Percentiles rank a stretch among this genome's conserved stretches.
Evolutionary conservation across 2,888 invertebrate genomes (phyloP).

Genomic region (Auanema freiburgensis): DNA sequence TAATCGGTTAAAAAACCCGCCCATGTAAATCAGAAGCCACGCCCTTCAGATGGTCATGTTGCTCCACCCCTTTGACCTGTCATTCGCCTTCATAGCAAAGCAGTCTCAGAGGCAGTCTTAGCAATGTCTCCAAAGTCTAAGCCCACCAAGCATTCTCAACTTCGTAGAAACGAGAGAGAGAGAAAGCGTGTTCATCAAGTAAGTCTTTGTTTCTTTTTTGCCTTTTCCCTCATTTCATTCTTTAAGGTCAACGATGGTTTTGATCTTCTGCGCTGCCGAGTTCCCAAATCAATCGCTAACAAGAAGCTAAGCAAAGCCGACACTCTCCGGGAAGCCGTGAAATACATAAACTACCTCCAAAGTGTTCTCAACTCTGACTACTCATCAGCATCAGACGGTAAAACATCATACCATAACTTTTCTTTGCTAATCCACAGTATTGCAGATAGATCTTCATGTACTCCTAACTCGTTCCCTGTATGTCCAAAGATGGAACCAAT

Average conservation of each 20-base stretch:
- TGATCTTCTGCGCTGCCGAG: slow-evolving; percentile 31
- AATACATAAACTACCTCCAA: slow-evolving; percentile 37
- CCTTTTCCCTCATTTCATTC: neutral
- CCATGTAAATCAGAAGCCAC: too few species aligned
- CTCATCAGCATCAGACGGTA: neutral
- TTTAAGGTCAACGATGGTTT: slow-evolving; percentile 44
- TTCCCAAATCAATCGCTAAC: slow-evolving; percentile 25
- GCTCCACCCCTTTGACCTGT: too few species aligned
- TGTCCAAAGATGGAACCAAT: too few species aligned
- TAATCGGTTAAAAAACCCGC: too few species aligned
- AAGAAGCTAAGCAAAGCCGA: slow-evolving; percentile 50
- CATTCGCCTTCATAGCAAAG: too few species aligned
- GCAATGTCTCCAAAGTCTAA: slow-evolving; percentile 17
- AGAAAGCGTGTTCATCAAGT: slow-evolving; percentile 45
- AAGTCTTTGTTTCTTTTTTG: neutral
- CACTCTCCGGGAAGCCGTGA: slow-evolving; percentile 41
- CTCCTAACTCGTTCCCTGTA: too few species aligned
- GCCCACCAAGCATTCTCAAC: slow-evolving; percentile 33
- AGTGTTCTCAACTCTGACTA: slow-evolving; percentile 20
- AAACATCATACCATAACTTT: too few species aligned
- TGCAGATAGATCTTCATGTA: too few species aligned
- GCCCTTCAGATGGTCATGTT: too few species aligned
- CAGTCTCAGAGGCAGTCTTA: too few species aligned
- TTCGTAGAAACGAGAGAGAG: slow-evolving; percentile 41
- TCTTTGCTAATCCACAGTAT: too few species aligned